Evolutionary conservation across 2,888 invertebrate species (phyloP).

Genomic region (Acrobasis repandana): DNA sequence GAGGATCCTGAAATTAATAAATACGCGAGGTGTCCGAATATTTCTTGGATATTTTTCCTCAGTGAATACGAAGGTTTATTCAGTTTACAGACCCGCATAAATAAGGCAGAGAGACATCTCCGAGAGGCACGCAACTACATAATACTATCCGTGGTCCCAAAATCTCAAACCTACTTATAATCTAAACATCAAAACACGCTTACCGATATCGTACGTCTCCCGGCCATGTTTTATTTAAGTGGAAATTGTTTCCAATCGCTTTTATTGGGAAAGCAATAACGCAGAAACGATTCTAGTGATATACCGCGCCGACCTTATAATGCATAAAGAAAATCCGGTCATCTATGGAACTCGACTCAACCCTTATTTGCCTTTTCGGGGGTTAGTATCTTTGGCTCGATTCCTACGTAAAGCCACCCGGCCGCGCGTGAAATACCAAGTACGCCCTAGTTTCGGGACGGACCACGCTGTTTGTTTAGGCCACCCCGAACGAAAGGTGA

Average conservation of each 20-base stretch:
- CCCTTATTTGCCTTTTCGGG: slow-evolving; percentile 78
- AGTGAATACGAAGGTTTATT: slow-evolving; percentile 54
- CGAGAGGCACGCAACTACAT: slow-evolving; percentile 54
- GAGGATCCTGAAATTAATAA: slow-evolving; percentile 16
- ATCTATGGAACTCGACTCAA: slow-evolving; percentile 69
- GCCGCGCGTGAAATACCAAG: slow-evolving; percentile 81
- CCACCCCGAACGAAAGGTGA: slow-evolving; percentile 65
- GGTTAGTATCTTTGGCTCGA: slow-evolving; percentile 76
- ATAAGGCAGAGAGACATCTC: slow-evolving; percentile 56
- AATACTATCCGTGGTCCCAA: slow-evolving; percentile 41
- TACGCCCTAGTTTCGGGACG: slow-evolving; percentile 78
- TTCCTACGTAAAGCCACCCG: slow-evolving; percentile 73
- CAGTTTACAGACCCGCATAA: slow-evolving; percentile 75
- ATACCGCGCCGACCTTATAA: slow-evolving; percentile 67
- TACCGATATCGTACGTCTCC: slow-evolving; percentile 45
- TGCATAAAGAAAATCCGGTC: slow-evolving; percentile 74
- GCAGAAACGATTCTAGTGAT: slow-evolving; percentile 64
- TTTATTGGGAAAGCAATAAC: slow-evolving; percentile 65
- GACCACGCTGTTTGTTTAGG: slow-evolving; percentile 79
- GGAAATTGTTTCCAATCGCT: slow-evolving; percentile 64
- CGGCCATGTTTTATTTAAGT: slow-evolving; percentile 60
- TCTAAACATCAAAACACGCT: slow-evolving; percentile 53
- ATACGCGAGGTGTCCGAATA: slow-evolving; percentile 23
- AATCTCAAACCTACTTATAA: slow-evolving; percentile 46
- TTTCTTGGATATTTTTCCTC: slow-evolving; percentile 27